Base-by-base conservation (phyloP, 2,113 vertebrate species). In the Condylura cristata region DNA sequence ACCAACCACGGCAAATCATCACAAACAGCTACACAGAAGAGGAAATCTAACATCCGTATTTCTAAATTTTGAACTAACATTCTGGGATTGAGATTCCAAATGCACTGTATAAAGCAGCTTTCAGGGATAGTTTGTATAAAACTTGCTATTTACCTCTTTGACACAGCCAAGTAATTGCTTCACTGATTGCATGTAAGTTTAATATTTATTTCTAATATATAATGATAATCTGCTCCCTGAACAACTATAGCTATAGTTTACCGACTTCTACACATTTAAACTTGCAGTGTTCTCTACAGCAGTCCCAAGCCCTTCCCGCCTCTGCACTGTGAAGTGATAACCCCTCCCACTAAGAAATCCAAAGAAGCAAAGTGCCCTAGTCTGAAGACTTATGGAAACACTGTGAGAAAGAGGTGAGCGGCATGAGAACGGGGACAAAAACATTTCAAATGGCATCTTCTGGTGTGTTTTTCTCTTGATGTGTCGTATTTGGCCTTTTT, bases 251-350 rank as follows among this genome's bases (percentile, higher is more conserved):
- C 46, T 92, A 17, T 79, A 65, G 91, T 78, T 82, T 41, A n/a
- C 34, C 81, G 86, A 63, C 53, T 93, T 91, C 63, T 76, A 14
- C 53, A 48, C 41, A 82, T 95, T 93, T 94, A 94, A 96, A 89
- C 91, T 88, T 34, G 96, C 75, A 84, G 7, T 13, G 3, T 91
- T 93, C 86, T 79, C 96, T 91, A 76, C 28, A 91, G 71, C 61
- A 84, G 24, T 93, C 91, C 91, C 76, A 87, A 91, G 75, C 46
- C 53, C 82, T 93, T 94, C 72, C 89, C 61, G 93, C 89, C 71
- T 95, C 87, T 96, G 71, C 82, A 48, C 85, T 94, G 60, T 94
- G 86, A 93, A 92, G 65, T 95, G 58, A 90, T 93, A 95, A 88
- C 80, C 86, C 78, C n/a, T 95, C 86, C 89, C 86, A 80, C 28